These are phyloP conservation scores for Epicampocera succincta DNA, from an alignment of 2,888 invertebrate genomes.

Conservation along the genomic window DNA sequence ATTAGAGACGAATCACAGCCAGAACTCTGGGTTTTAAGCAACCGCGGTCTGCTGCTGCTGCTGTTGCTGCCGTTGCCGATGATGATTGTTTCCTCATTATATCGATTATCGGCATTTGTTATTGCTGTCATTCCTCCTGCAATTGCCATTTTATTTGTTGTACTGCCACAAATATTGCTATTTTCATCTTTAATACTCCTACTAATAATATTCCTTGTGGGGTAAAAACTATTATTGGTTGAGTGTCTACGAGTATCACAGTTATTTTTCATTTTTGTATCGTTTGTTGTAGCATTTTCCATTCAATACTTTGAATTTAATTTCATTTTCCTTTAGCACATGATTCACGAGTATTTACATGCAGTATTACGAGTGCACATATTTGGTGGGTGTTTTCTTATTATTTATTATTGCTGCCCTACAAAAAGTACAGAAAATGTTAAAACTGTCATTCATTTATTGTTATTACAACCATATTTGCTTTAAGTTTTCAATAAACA, in stretches of 20 bases:
- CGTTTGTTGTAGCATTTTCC: conserved; percentile 37
- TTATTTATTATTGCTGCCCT: too few relatives aligned
- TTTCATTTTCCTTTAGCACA: conserved; percentile 44
- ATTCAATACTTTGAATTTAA: not conserved
- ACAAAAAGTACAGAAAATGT: too few relatives aligned
- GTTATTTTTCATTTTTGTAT: conserved; percentile 34
- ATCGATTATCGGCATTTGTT: not conserved
- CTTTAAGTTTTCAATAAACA: too few relatives aligned
- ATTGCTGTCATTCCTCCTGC: not conserved
- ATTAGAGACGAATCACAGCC: conserved; percentile 35
- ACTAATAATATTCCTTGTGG: conserved; percentile 3
- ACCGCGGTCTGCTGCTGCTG: not conserved
- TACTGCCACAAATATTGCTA: conserved; percentile 39
- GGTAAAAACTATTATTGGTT: not conserved
- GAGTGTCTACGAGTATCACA: conserved; percentile 57
- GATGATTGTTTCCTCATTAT: conserved; percentile 4
- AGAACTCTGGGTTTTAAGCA: conserved; percentile 32
- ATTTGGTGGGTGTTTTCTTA: too few relatives aligned
- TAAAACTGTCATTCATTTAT: too few relatives aligned
- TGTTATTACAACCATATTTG: too few relatives aligned
- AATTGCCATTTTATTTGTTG: conserved; percentile 26
- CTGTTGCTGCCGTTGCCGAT: too few relatives aligned
- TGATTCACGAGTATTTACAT: conserved; percentile 2
- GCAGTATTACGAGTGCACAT: too few relatives aligned
- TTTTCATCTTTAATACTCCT: conserved; percentile 45